Evolutionary conservation across 2,888 invertebrate species (phyloP).

Genomic region (Drosophila neotestacea): DNA sequence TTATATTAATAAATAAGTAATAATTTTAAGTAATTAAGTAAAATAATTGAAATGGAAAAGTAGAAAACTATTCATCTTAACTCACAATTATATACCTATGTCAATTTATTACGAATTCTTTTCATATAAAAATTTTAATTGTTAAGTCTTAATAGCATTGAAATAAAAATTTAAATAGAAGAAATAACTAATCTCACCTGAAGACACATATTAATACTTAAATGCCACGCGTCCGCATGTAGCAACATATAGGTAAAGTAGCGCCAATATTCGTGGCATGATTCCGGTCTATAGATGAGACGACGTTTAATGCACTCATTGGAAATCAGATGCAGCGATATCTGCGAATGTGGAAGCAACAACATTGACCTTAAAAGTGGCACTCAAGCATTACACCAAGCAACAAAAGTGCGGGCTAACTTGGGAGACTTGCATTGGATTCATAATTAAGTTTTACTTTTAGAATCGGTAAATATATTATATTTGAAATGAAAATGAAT

Average conservation of each 20-base stretch:
- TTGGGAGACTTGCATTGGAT: neutral
- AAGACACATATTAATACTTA: conserved; percentile 91
- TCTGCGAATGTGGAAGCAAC: conserved; percentile 49
- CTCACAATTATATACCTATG: too few relatives aligned
- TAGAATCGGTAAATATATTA: too few relatives aligned
- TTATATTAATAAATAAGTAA: too few relatives aligned
- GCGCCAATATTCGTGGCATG: conserved; percentile 87
- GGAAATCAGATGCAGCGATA: conserved; percentile 67
- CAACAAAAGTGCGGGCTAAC: conserved; percentile 12
- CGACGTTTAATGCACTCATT: conserved; percentile 69
- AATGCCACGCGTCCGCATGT: conserved; percentile 91
- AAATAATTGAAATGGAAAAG: too few relatives aligned
- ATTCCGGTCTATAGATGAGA: conserved; percentile 71
- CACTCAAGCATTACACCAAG: conserved; percentile 26
- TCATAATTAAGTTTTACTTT: too few relatives aligned
- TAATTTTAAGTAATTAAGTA: too few relatives aligned
- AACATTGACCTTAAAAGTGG: conserved; percentile 34
- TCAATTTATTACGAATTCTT: too few relatives aligned
- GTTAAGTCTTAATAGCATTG: too few relatives aligned
- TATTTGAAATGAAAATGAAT: too few relatives aligned
- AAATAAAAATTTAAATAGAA: too few relatives aligned
- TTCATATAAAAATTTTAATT: too few relatives aligned
- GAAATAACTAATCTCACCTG: conserved; percentile 85
- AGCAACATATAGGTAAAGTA: conserved; percentile 92
- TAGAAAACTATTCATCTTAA: too few relatives aligned